Base-by-base conservation (phyloP, 2,797 vertebrate genomes). In the Tarsius wallacei region DNA sequence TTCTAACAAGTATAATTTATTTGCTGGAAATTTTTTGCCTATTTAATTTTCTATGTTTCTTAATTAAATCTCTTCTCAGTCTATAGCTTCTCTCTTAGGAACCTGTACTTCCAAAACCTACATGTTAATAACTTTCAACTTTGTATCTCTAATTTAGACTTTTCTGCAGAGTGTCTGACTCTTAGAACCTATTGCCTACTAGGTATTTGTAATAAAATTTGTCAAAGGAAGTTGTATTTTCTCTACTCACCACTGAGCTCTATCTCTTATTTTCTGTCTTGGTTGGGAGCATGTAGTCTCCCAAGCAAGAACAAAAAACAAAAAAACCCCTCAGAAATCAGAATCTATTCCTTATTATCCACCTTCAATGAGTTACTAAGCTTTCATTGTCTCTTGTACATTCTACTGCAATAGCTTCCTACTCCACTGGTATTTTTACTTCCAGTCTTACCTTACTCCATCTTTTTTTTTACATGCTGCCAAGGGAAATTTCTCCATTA, bases 11-110 rank as follows among this genome's bases (percentile, higher is more conserved):
- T 87, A 21, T 71, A 61, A 96, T 81, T 84, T 47, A 87, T 61
- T 64, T 90, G 3, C 36, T 89, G 5, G 1, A 63, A 64, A n/a
- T 22, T 33, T 12, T 81, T 28, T 59, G 4, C 33, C 12, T 71
- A 7, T 68, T 95, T 91, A 77, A 84, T 73, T 59, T 12, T 76
- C 21, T 63, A 19, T 64, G 5, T 91, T 91, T 97, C 21, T 81
- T 33, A 93, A 87, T 89, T n/a, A 73, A 10, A 76, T 59, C 5
- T 78, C 36, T 36, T 82, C 5, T 83, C 19, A 66, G 19, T 66
- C 42, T 71, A 28, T 31, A 42, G 15, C n/a, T 61, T 87, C n/a
- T 84, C 8, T 26, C 53, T 24, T 59, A n/a, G 19, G 31, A 92
- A 42, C 3, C 5, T 81, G 6, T 77, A 68, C 47, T 33, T 5